These are phyloP conservation scores for Brachypodius melanocephalos DNA, from an alignment of 2,113 vertebrate genomes.

Conservation along the genomic window DNA sequence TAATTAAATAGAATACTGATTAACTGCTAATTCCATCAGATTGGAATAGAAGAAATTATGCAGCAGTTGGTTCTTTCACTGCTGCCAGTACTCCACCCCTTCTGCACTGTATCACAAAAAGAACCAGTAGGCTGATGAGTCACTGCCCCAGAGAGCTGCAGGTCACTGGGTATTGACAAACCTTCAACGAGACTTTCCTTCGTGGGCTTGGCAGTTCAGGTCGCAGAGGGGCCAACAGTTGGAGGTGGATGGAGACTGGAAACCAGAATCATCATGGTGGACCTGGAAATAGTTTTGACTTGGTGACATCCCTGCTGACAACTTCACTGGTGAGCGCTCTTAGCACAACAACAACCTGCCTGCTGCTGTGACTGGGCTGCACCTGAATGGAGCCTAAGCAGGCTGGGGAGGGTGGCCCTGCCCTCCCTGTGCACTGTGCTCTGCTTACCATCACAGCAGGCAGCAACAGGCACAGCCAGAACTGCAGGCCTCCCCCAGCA, in stretches of 20 bases:
- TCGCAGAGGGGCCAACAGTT: not conserved
- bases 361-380: accelerated
- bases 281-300: not conserved
- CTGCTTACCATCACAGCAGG: not conserved
- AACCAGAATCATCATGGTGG: not conserved
- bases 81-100: not conserved
- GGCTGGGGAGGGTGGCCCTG: not conserved
- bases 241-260: not conserved
- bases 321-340: not conserved
- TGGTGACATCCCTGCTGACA: not conserved
- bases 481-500: not conserved
- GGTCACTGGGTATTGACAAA: not conserved
- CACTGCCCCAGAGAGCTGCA: not conserved
- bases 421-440: accelerated
- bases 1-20: not conserved
- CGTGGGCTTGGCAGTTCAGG: not conserved
- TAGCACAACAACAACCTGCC: not conserved
- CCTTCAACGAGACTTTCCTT: not conserved
- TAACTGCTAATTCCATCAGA: not conserved
- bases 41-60: not conserved
- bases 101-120: not conserved
- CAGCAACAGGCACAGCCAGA: not conserved
- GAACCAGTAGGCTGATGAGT: not conserved
- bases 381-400: not conserved
- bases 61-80: not conserved